Evolutionary conservation across 2,888 invertebrate genomes (phyloP).

Genomic region (Rotaria macrura): DNA sequence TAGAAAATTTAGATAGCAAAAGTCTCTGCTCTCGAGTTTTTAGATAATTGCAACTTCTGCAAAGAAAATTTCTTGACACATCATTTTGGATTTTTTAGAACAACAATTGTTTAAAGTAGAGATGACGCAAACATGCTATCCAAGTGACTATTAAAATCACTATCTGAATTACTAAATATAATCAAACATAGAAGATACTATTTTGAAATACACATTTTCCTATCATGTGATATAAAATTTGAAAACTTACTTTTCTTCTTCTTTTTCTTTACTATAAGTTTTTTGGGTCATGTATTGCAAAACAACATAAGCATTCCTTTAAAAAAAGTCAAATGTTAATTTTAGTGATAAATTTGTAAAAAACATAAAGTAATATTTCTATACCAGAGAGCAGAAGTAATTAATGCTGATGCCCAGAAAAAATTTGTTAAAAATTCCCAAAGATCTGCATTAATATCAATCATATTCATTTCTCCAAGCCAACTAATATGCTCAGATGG

Average conservation of each 20-base stretch:
- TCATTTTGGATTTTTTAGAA: too few species aligned
- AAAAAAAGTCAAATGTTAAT: not conserved
- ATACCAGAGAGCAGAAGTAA: conserved; percentile 28
- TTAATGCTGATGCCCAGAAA: conserved; percentile 27
- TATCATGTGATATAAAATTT: too few species aligned
- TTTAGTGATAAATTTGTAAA: not conserved
- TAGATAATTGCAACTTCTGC: too few species aligned
- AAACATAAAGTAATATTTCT: not conserved
- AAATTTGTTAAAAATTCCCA: conserved; percentile 31
- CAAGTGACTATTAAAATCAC: too few species aligned
- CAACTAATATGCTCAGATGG: conserved; percentile 29
- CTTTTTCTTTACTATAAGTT: not conserved
- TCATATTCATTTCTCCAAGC: conserved; percentile 30
- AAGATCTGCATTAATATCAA: conserved; percentile 22
- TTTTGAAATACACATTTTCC: too few species aligned
- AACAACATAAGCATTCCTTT: not conserved
- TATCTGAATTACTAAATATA: too few species aligned
- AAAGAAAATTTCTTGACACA: too few species aligned
- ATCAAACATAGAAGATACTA: too few species aligned
- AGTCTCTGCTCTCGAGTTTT: too few species aligned
- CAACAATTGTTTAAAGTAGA: too few species aligned
- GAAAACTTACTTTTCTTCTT: not conserved
- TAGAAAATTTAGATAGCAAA: too few species aligned
- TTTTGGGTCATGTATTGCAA: not conserved
- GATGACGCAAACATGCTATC: too few species aligned